Evolutionary conservation across 2,113 vertebrate species (phyloP), one percentile per base, ranked within the genome.

Genomic region (Indicator indicator): DNA sequence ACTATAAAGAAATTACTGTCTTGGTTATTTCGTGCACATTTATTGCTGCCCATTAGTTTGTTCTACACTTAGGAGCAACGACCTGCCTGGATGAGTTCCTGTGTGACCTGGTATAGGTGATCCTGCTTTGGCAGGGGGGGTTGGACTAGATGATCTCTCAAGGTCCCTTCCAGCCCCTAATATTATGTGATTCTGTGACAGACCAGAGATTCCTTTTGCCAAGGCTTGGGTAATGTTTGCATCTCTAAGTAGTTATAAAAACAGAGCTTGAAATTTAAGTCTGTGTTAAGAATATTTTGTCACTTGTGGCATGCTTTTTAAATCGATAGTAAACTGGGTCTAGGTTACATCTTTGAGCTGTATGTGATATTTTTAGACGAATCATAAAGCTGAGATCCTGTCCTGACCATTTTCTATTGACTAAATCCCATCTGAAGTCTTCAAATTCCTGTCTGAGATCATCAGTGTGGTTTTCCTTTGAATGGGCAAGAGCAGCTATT

Each of bases 381-480:
- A 91, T 59, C 54, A 15, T 67, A 46, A 83, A 93, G 69, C 58
- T 46, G 42, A 75, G 62, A 48, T 89, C 60, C 78, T 74, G 68
- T 27, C 65, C 70, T 90, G 33, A 88, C 58, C 90, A 75, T 90
- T 24, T 48, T 50, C 86, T 85, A 58, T 69, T 89, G 71, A 89
- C 44, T 48, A 68, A 94, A 68, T 56, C 52, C n/a, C 64, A 52
- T 91, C 60, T 93, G 42, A 82, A 71, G 72, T 55, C 60, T 74
- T 76, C 64, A 64, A 52, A 91, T 94, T 89, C 72, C 64, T 62
- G 33, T 56, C 64, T 85, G 76, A 91, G 85, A 64, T 88, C 44
- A 69, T 86, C 33, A 17, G 38, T 71, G 65, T 38, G 81, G 68
- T 68, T 92, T 94, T 56, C n/a, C 72, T 87, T 83, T 52, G 68